Conservation (phyloP, 2,113 vertebrate genomes). For the Poeciliopsis occidentalis region DNA sequence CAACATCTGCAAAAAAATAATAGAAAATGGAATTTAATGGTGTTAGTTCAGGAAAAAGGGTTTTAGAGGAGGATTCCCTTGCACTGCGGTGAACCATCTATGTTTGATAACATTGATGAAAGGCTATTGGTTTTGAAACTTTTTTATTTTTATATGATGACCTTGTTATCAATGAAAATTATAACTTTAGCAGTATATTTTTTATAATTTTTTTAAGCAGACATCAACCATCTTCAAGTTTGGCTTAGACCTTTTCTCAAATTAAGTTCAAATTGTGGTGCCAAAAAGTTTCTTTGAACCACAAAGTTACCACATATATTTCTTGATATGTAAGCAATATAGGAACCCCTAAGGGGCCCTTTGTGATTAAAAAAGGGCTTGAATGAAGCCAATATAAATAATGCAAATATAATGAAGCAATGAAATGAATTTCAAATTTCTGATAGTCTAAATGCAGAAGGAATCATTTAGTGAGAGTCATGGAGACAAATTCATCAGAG, state of each 20-base stretch:
- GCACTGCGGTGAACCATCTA: conserved; percentile 59
- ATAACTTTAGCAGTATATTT: conserved; percentile 20
- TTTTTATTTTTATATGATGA: conserved; percentile 41
- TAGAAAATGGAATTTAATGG: conserved; percentile 74
- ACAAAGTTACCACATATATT: conserved; percentile 14
- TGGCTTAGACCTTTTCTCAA: conserved; percentile 24
- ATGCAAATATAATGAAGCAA: conserved; percentile 30
- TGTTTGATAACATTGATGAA: conserved; percentile 60
- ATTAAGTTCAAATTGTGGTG: conserved; percentile 11
- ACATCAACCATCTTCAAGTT: conserved; percentile 52
- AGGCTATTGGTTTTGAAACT: conserved; percentile 27
- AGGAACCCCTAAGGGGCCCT: not conserved
- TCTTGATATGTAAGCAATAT: not conserved
- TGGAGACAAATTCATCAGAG: conserved; percentile 39
- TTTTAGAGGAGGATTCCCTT: conserved; percentile 59
- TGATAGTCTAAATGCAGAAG: conserved; percentile 42
- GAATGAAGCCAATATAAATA: conserved; percentile 45
- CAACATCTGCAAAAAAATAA: conserved; percentile 72
- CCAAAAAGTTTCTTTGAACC: conserved; percentile 25
- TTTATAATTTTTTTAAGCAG: conserved; percentile 47
- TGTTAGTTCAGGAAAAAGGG: conserved; percentile 77
- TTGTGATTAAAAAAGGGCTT: not conserved
- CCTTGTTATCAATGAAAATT: conserved; percentile 31
- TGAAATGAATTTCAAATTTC: conserved; percentile 48
- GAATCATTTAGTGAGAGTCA: conserved; percentile 60